Evolutionary conservation across 2,888 invertebrate genomes (phyloP).

Genomic region (Eupithecia subumbrata): DNA sequence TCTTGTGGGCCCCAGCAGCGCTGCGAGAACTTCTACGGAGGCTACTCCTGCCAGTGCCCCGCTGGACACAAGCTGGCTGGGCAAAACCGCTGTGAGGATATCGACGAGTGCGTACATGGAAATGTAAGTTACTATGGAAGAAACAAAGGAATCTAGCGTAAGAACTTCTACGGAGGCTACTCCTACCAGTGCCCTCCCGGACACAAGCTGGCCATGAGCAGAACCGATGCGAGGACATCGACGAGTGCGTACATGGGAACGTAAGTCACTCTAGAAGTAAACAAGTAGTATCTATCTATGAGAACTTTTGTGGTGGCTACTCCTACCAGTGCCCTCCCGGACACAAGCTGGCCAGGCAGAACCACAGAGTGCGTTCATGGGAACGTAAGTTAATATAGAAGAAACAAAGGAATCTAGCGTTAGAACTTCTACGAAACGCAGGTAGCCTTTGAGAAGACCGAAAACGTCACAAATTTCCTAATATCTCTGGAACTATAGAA

Average conservation of each 20-base stretch:
- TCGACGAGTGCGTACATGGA: constrained; percentile 90
- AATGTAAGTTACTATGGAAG: constrained; percentile 57
- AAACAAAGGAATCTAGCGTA: constrained; percentile 76
- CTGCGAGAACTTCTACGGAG: constrained; percentile 93
- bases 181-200: constrained; percentile 91
- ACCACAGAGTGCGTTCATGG: constrained; percentile 66
- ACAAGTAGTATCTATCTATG: too few species aligned
- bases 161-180: constrained; percentile 92
- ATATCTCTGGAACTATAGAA: too few species aligned
- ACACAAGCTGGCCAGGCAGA: constrained; percentile 61
- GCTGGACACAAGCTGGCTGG: constrained; percentile 86
- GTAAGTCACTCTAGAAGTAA: too few species aligned
- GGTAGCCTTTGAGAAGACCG: too few species aligned
- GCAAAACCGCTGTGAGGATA: constrained; percentile 89
- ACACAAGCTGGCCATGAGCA: constrained; percentile 74
- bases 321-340: too few species aligned
- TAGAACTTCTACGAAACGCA: too few species aligned
- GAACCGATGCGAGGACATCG: too few species aligned
- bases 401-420: too few species aligned
- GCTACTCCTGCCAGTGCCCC: constrained; percentile 91
- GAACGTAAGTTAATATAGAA: too few species aligned
- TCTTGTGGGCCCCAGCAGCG: constrained; percentile 90
- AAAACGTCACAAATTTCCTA: too few species aligned
- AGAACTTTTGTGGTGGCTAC: too few species aligned
- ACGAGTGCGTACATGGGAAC: too few species aligned